Conservation (phyloP, 1,140 invertebrate species). For the Littorina saxatilis region DNA sequence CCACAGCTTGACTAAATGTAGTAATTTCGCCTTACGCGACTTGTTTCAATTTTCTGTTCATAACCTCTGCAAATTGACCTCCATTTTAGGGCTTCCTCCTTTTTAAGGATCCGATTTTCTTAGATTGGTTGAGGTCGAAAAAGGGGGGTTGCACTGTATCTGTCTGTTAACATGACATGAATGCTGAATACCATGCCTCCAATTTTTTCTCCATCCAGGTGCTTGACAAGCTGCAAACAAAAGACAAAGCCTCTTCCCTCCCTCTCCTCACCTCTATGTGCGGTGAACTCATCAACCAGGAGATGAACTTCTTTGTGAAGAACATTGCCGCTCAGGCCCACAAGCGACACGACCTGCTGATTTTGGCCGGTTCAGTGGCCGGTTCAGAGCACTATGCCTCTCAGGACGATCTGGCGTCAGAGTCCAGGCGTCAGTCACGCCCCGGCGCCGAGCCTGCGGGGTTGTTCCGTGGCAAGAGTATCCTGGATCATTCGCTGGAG, state of each 20-base stretch:
- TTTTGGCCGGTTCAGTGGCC: conserved; percentile 31
- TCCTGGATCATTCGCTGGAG: conserved; percentile 36
- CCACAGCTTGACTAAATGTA: too few relatives aligned
- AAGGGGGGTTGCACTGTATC: too few relatives aligned
- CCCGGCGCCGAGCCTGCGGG: conserved; percentile 36
- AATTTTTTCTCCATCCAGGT: background rate
- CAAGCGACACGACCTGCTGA: conserved; percentile 39
- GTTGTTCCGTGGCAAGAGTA: conserved; percentile 56
- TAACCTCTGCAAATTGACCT: too few relatives aligned
- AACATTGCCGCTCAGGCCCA: conserved; percentile 26
- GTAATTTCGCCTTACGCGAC: too few relatives aligned
- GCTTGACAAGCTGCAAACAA: conserved; percentile 49
- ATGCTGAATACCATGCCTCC: too few relatives aligned
- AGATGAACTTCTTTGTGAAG: conserved; percentile 55
- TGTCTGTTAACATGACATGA: too few relatives aligned
- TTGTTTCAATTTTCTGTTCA: too few relatives aligned
- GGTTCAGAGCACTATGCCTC: conserved; percentile 8
- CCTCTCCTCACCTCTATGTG: conserved; percentile 58
- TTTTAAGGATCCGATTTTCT: too few relatives aligned
- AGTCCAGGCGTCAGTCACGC: background rate
- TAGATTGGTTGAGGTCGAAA: too few relatives aligned
- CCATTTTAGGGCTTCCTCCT: too few relatives aligned
- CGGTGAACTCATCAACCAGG: conserved; percentile 56
- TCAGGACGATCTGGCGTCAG: background rate
- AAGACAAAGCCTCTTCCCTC: conserved; percentile 38